Evolutionary conservation across 2,888 invertebrate genomes (phyloP).

Genomic region (Cephus nigrinus): DNA sequence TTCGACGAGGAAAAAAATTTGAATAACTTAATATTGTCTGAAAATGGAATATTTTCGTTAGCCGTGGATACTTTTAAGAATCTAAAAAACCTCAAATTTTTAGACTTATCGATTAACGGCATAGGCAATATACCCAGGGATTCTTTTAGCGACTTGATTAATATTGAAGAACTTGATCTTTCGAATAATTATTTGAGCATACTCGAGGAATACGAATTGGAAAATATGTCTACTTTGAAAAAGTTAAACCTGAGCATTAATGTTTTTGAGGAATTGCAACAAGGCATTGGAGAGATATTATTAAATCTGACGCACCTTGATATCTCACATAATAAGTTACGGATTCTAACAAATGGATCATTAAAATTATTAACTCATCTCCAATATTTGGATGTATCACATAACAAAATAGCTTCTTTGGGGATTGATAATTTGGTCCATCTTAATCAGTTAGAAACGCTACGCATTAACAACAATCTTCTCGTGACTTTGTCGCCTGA

Average conservation of each 20-base stretch:
- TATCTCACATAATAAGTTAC: constrained; percentile 60
- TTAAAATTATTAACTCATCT: constrained; percentile 66
- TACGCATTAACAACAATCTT: constrained; percentile 45
- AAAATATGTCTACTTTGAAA: constrained; percentile 64
- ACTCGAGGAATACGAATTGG: constrained; percentile 65
- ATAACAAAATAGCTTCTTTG: constrained; percentile 43
- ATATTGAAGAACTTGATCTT: constrained; percentile 66
- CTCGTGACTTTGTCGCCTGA: constrained; percentile 37
- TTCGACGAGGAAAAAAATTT: constrained; percentile 65
- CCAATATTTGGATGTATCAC: constrained; percentile 57
- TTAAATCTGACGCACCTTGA: constrained; percentile 46
- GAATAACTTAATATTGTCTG: constrained; percentile 67
- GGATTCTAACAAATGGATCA: constrained; percentile 64
- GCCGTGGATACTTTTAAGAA: constrained; percentile 68
- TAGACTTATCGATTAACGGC: constrained; percentile 71
- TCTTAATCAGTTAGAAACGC: constrained; percentile 31
- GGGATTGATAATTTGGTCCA: constrained; percentile 23
- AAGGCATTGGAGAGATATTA: constrained; percentile 52
- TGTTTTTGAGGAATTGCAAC: constrained; percentile 57
- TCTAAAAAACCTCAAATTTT: constrained; percentile 63
- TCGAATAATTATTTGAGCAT: constrained; percentile 67
- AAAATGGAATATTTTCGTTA: constrained; percentile 67
- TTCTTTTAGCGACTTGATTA: constrained; percentile 60
- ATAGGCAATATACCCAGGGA: constrained; percentile 64
- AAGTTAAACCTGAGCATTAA: constrained; percentile 70